A percentile compares a stretch with the other conserved stretches of the same genome.
These are phyloP conservation scores for Lucilia sericata DNA, from an alignment of 1,140 invertebrate genomes.

Conservation along the genomic window DNA sequence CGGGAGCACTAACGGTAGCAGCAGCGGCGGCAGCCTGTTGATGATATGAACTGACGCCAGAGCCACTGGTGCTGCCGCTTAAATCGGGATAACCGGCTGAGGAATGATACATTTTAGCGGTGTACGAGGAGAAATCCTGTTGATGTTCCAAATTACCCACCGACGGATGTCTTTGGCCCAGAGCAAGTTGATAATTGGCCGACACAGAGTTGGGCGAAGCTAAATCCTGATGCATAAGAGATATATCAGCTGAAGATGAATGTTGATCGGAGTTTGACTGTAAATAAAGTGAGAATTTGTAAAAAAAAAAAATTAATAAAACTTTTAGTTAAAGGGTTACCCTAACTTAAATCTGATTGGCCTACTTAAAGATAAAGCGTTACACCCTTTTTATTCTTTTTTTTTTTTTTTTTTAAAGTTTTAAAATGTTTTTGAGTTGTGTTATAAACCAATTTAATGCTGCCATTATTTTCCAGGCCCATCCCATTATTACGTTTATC, in stretches of 20 bases:
- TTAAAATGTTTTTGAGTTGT: background rate
- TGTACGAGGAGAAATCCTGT: constrained; percentile 43
- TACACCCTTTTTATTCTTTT: background rate
- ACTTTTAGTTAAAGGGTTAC: background rate
- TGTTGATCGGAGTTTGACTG: constrained; percentile 44
- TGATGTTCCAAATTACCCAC: constrained; percentile 29
- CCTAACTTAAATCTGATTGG: background rate
- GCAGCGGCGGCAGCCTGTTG: constrained; percentile 66
- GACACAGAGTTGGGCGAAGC: background rate
- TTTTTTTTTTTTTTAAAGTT: background rate
- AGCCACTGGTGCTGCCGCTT: constrained; percentile 57
- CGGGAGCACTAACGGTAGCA: constrained; percentile 67
- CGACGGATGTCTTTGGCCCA: background rate
- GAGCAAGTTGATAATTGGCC: background rate
- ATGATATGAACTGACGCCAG: constrained; percentile 58
- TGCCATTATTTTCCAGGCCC: background rate
- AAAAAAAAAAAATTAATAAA: background rate
- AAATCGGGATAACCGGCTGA: constrained; percentile 61
- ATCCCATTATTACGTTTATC: constrained; percentile 11
- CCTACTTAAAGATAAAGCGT: background rate
- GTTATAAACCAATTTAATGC: background rate
- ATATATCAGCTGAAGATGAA: constrained; percentile 3
- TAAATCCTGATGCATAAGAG: constrained; percentile 37
- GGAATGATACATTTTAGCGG: constrained; percentile 64
- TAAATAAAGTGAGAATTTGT: background rate